phyloP scores from a whole-genome alignment of 2,888 invertebrate species.

The Dynastes maya region DNA sequence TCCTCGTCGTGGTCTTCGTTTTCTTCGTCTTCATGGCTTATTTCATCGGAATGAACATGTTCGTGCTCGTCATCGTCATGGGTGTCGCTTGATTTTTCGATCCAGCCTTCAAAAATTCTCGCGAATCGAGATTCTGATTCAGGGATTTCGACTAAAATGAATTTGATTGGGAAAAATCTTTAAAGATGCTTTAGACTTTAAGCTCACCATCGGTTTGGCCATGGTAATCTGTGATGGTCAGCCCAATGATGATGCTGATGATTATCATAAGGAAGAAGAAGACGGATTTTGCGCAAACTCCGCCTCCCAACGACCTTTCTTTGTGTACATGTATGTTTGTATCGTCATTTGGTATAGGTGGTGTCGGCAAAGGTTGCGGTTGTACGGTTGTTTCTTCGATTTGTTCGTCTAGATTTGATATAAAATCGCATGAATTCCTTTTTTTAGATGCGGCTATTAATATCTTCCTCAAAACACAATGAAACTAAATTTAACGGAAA shows the following conservation, averaged over 20 bases:
- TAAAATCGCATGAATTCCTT: neutral
- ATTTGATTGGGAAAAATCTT: slow-evolving; percentile 15
- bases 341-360: slow-evolving; percentile 73
- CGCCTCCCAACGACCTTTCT: slow-evolving; percentile 85
- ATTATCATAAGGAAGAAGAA: slow-evolving; percentile 84
- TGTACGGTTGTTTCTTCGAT: slow-evolving; percentile 58
- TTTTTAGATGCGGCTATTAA: slow-evolving; percentile 11
- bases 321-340: slow-evolving; percentile 85
- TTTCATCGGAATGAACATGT: slow-evolving; percentile 58
- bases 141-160: slow-evolving; percentile 74
- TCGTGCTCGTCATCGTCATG: slow-evolving; percentile 66
- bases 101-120: slow-evolving; percentile 85
- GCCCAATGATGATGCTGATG: slow-evolving; percentile 81
- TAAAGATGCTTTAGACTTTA: neutral
- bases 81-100: slow-evolving; percentile 74
- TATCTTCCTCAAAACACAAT: neutral
- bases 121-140: slow-evolving; percentile 81
- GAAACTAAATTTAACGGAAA: slow-evolving; percentile 8
- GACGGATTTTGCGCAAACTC: slow-evolving; percentile 88
- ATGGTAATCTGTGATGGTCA: slow-evolving; percentile 86
- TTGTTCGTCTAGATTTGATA: slow-evolving; percentile 51
- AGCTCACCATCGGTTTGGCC: slow-evolving; percentile 84
- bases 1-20: slow-evolving; percentile 65
- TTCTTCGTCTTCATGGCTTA: slow-evolving; percentile 65
- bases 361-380: slow-evolving; percentile 64